phyloP scores from a whole-genome alignment of 2,113 vertebrate genomes.

The Rhinoderma darwinii region DNA sequence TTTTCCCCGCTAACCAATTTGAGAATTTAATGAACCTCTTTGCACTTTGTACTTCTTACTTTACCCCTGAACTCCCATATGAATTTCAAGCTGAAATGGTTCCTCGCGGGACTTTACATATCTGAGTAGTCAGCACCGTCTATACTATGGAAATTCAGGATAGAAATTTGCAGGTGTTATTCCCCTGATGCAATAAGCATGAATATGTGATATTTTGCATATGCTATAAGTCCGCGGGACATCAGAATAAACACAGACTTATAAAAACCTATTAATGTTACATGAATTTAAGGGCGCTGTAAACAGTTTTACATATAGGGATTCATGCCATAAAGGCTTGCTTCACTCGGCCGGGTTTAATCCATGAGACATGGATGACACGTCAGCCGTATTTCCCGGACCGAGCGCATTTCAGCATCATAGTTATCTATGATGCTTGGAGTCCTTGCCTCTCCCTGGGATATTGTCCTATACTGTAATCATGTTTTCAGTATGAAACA shows the following conservation, averaged over 20 bases:
- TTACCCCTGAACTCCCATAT: conserved; percentile 32
- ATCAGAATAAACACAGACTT: background rate
- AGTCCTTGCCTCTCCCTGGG: too few relatives aligned
- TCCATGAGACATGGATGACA: too few relatives aligned
- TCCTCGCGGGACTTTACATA: conserved; percentile 38
- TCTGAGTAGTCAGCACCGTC: conserved; percentile 35
- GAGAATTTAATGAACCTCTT: conserved; percentile 56
- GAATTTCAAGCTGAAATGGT: conserved; percentile 46
- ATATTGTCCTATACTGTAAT: too few relatives aligned
- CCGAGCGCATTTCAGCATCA: too few relatives aligned
- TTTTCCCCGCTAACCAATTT: conserved; percentile 46
- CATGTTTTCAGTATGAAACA: too few relatives aligned
- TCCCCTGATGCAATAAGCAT: background rate
- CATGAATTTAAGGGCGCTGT: background rate
- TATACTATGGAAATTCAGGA: background rate
- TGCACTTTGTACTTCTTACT: conserved; percentile 55
- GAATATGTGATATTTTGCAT: background rate
- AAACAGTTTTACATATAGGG: background rate
- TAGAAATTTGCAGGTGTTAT: conserved; percentile 30
- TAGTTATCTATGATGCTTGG: too few relatives aligned
- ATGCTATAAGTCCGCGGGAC: background rate
- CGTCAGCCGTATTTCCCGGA: too few relatives aligned
- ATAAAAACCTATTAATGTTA: background rate
- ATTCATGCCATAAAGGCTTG: background rate
- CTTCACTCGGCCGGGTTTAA: too few relatives aligned